A percentile compares a stretch with the other conserved stretches of the same genome.
Evolutionary conservation across 2,888 invertebrate species (phyloP).

Genomic region (Phengaris arion): DNA sequence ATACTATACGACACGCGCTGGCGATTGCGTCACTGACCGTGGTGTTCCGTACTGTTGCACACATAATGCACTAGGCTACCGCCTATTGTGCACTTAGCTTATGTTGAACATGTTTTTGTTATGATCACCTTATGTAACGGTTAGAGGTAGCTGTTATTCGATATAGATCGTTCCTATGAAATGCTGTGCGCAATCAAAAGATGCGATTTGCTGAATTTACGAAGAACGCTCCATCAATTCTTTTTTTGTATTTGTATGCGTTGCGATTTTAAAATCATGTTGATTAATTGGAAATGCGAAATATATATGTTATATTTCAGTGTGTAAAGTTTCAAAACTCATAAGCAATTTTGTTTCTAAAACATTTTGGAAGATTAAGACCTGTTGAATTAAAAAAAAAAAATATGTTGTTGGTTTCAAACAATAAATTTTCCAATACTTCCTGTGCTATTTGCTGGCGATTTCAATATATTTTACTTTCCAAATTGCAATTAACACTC

Average conservation of each 20-base stretch:
- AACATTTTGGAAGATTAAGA: too few relatives aligned
- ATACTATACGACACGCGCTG: conserved; percentile 51
- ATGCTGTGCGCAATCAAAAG: conserved; percentile 14
- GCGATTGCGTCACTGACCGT: conserved; percentile 64
- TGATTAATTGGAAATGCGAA: not conserved
- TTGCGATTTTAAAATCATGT: not conserved
- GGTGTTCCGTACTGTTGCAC: conserved; percentile 60
- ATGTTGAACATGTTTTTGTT: conserved; percentile 33
- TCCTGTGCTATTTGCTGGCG: too few relatives aligned
- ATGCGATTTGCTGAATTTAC: not conserved
- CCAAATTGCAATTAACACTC: too few relatives aligned
- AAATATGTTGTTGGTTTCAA: too few relatives aligned
- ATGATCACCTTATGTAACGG: conserved; percentile 32
- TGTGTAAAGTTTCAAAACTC: too few relatives aligned
- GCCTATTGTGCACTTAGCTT: conserved; percentile 37
- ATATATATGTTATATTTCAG: not conserved
- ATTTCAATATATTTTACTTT: too few relatives aligned
- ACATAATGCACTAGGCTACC: conserved; percentile 43
- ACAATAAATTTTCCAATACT: too few relatives aligned
- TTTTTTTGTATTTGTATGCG: not conserved
- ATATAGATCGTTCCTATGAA: conserved; percentile 9
- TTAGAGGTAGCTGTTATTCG: conserved; percentile 20
- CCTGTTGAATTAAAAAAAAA: too few relatives aligned
- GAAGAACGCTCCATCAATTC: not conserved
- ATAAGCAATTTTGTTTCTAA: too few relatives aligned